Evolutionary conservation across 2,797 vertebrate species (phyloP).

Genomic region (Mormyrops boulengeri): DNA sequence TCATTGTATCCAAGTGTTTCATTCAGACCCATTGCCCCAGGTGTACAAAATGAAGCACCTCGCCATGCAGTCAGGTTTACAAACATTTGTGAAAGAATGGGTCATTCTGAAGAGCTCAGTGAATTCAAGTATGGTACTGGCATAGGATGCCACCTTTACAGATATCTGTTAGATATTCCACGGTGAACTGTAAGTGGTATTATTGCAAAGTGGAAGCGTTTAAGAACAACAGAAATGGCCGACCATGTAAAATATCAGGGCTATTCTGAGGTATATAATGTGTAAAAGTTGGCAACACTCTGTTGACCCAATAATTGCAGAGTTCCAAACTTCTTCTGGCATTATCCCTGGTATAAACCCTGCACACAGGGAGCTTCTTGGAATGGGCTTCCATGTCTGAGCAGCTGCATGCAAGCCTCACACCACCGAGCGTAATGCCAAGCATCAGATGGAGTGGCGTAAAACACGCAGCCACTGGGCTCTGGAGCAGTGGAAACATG

Average conservation of each 20-base stretch:
- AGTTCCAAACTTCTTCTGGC: not conserved
- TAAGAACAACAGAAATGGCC: not conserved
- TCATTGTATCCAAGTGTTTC: not conserved
- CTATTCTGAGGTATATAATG: not conserved
- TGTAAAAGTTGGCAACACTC: not conserved
- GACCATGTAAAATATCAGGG: not conserved
- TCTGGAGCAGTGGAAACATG: not conserved
- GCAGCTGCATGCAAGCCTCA: not conserved
- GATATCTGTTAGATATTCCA: no score
- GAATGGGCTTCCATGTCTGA: not conserved
- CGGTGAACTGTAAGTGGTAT: no score
- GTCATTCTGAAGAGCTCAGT: not conserved
- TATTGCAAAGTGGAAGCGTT: not conserved
- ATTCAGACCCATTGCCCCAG: not conserved
- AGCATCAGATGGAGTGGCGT: not conserved
- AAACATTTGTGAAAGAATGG: not conserved
- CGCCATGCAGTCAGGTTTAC: not conserved
- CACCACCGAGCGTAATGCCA: not conserved
- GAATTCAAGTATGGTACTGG: not conserved
- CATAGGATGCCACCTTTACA: not conserved
- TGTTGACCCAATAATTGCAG: not conserved
- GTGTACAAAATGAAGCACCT: not conserved
- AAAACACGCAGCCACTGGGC: not conserved
- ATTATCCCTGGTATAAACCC: not conserved
- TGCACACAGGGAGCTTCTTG: not conserved